Base-by-base conservation (phyloP, 2,888 invertebrate species). In the Dolomedes plantarius region DNA sequence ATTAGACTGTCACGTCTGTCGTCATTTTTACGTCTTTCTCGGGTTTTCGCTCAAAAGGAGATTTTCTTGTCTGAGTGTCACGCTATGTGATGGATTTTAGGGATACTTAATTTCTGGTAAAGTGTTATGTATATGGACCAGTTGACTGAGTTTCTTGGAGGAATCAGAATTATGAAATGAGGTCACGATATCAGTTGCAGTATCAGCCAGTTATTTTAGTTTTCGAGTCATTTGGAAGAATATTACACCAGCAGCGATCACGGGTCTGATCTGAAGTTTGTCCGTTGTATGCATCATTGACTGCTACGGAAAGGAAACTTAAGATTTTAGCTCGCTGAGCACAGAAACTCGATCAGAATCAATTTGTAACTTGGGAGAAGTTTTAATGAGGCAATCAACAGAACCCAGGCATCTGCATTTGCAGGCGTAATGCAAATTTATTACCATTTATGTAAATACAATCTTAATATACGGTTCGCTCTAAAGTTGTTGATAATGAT, bases 1-100 rank as follows among this genome's bases (percentile, higher is more conserved):
- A 69, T 69, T 69, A 69, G 28, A 41, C 23, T 69, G 69, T 69
- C 69, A 41, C 16, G 32, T 69, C 6, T 41, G 41, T 27, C 69
- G 36, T 27, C 28, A 41, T 65, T 69, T 69, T 69, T 69, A 36
- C 39, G 27, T 69, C 69, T 69, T 41, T 23, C 36, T 28, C 13
- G 23, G n/a, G n/a, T 69, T 69, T 69, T 69, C 69, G 6, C 69
- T 36, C 16, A 13, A 41, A 69, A 28, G 16, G 41, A 13, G 41
- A 39, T 41, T 69, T 41, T 69, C 41, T 39, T 41, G 39, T 28
- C 28, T 13, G 41, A 28, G 2, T 36, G 27, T 27, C 41, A 3
- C 16, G 28, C 7, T 28, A 11, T 41, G 16, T 39, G 68, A 68
- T 23, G 68, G 68, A 23, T 68, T 65, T 29, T 29, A 31, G 7